Evolutionary conservation across 1,140 invertebrate species (phyloP).

Genomic region (Sycophila sp.): DNA sequence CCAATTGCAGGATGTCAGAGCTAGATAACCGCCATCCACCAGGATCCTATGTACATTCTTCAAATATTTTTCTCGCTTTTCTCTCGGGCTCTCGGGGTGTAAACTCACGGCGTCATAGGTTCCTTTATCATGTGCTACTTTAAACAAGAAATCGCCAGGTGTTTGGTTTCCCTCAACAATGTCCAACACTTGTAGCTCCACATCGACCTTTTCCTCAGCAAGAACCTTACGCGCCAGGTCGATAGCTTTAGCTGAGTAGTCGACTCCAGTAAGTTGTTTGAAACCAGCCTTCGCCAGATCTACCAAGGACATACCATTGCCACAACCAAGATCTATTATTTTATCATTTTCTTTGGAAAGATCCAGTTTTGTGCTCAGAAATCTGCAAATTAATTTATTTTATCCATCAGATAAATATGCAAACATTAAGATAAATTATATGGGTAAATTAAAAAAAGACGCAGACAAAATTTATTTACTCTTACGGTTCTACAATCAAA

Average conservation of each 20-base stretch:
- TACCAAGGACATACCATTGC: constrained; percentile 88
- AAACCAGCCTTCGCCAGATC: constrained; percentile 81
- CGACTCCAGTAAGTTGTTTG: constrained; percentile 79
- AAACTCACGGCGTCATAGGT: constrained; percentile 94
- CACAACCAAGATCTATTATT: constrained; percentile 83
- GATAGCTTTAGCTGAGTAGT: constrained; percentile 85
- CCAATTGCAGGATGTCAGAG: constrained; percentile 96
- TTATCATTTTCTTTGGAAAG: constrained; percentile 58
- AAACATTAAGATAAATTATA: too few species aligned
- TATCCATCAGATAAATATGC: too few species aligned
- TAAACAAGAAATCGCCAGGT: constrained; percentile 70
- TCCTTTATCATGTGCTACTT: constrained; percentile 87
- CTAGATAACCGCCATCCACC: constrained; percentile 73
- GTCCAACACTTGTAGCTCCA: constrained; percentile 73
- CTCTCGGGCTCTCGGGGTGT: constrained; percentile 73
- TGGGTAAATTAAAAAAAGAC: too few species aligned
- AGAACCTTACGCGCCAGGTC: constrained; percentile 77
- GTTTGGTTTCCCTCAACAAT: constrained; percentile 61
- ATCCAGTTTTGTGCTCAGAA: constrained; percentile 49
- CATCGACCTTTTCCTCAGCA: constrained; percentile 65
- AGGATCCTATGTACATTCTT: constrained; percentile 73
- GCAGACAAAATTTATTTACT: too few species aligned
- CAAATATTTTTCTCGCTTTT: constrained; percentile 76
- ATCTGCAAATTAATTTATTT: constrained; percentile 50
- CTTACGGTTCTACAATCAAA: too few species aligned